A percentile compares a stretch with the other conserved stretches of the same genome.
phyloP scores from a whole-genome alignment of 1,140 invertebrate genomes.

The Aphis gossypii region DNA sequence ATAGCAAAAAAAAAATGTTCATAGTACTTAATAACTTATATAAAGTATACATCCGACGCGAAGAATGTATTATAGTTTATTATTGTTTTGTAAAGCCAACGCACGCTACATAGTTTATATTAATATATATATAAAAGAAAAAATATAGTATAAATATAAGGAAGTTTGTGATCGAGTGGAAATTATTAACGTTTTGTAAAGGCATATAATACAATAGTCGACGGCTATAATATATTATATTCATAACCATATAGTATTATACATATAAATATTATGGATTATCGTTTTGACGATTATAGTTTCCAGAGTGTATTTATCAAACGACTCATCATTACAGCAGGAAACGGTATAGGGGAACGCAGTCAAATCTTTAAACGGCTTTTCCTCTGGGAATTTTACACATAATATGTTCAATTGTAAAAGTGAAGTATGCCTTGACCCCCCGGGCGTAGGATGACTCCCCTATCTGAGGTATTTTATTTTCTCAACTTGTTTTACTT shows the following conservation, averaged over 20 bases:
- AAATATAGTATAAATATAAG: neutral
- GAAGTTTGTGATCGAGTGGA: conserved; percentile 14
- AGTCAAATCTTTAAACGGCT: conserved; percentile 47
- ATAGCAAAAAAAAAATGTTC: neutral
- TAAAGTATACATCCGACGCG: neutral
- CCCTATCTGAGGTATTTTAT: neutral
- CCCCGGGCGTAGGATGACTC: neutral
- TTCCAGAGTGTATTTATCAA: neutral
- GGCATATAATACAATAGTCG: neutral
- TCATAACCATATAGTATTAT: neutral
- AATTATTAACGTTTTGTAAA: neutral
- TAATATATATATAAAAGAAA: neutral
- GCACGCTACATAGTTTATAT: neutral
- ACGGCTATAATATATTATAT: neutral
- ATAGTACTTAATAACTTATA: neutral
- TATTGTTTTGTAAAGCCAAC: neutral
- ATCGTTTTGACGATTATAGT: conserved; percentile 23
- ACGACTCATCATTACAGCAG: neutral
- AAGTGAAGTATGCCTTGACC: neutral
- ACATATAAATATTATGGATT: neutral
- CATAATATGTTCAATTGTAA: neutral
- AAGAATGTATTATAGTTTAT: neutral
- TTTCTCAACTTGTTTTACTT: neutral
- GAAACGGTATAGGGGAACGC: conserved; percentile 12
- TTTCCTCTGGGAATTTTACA: conserved; percentile 27